These are phyloP conservation scores for Orchesella cincta DNA, from an alignment of 1,140 invertebrate genomes.

Conservation along the genomic window DNA sequence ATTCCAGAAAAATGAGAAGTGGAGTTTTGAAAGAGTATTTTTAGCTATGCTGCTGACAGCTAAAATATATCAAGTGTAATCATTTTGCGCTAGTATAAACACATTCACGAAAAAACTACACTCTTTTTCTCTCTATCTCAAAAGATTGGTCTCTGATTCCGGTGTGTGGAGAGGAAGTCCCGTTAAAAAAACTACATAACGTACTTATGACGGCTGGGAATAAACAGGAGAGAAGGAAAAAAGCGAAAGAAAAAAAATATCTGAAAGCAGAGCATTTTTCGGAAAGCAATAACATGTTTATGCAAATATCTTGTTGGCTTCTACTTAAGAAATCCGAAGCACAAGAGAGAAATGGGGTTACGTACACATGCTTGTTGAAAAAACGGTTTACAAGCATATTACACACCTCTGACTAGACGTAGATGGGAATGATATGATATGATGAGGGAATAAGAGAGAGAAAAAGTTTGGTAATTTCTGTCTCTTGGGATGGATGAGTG, in stretches of 20 bases:
- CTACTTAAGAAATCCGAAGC: no score
- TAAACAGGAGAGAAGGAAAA: not conserved
- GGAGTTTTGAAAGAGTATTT: not conserved
- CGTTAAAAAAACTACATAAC: no score
- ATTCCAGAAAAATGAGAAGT: no score
- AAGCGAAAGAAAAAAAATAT: not conserved
- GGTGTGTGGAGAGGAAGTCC: no score
- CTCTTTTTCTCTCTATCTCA: not conserved
- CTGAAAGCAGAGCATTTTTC: not conserved
- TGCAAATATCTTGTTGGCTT: not conserved
- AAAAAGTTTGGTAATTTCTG: no score
- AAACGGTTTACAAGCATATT: no score
- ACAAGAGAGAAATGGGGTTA: not conserved
- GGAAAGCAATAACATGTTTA: not conserved
- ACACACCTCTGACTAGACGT: no score
- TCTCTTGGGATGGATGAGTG: no score
- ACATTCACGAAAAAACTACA: not conserved
- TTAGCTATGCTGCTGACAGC: slow-evolving; percentile 12
- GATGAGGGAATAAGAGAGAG: no score
- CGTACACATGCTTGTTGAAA: no score
- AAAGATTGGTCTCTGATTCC: not conserved
- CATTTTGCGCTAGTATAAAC: slow-evolving; percentile 15
- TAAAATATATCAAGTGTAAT: slow-evolving; percentile 16
- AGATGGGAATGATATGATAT: no score
- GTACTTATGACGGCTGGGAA: slow-evolving; percentile 7